Evolutionary conservation across 2,888 invertebrate species (phyloP).

Genomic region (Brassicogethes aeneus): DNA sequence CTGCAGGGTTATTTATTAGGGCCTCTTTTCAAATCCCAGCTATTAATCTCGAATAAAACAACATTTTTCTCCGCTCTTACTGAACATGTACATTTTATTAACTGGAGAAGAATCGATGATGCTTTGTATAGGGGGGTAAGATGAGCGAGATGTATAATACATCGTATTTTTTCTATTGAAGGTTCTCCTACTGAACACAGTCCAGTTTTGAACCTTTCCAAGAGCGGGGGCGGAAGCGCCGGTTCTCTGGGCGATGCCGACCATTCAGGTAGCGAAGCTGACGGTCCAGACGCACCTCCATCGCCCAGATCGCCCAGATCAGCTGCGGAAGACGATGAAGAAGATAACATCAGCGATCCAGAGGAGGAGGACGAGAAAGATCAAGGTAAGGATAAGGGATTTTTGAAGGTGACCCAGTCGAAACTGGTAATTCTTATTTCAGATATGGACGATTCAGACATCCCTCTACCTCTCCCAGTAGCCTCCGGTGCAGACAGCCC

Average conservation of each 20-base stretch:
- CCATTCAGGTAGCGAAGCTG: constrained; percentile 55
- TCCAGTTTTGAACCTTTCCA: constrained; percentile 86
- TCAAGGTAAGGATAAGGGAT: constrained; percentile 48
- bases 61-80: no score
- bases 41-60: neutral
- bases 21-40: no score
- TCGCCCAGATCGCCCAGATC: constrained; percentile 52
- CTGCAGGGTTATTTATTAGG: neutral
- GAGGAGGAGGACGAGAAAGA: constrained; percentile 80
- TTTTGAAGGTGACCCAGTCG: neutral
- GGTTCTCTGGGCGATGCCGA: constrained; percentile 56
- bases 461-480: constrained; percentile 53
- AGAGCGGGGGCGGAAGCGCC: constrained; percentile 72
- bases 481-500: constrained; percentile 45
- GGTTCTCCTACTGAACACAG: constrained; percentile 78
- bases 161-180: no score
- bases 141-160: no score
- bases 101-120: no score
- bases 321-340: constrained; percentile 73
- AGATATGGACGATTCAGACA: constrained; percentile 70
- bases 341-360: constrained; percentile 79
- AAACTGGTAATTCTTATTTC: no score
- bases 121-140: no score
- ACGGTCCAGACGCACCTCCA: constrained; percentile 48
- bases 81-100: no score